Conservation (phyloP, 2,113 vertebrate genomes). For the Tapirus terrestris region DNA sequence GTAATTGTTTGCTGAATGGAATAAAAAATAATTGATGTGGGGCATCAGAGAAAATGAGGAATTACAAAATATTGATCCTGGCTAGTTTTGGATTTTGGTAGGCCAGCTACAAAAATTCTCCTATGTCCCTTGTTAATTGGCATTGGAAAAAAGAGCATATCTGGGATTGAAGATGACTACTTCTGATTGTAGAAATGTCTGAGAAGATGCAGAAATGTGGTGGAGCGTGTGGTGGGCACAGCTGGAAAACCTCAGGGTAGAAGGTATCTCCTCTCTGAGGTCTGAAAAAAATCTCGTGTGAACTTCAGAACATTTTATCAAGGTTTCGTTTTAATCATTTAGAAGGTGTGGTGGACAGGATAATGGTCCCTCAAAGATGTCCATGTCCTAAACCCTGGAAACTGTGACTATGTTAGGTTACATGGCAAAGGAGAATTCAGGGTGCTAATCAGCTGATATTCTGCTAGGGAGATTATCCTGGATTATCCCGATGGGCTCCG, state of each 20-base stretch:
- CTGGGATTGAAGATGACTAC: background rate
- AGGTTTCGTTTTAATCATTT: background rate
- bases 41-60: slow-evolving; percentile 28
- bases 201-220: background rate
- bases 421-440: background rate
- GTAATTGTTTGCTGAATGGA: background rate
- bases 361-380: background rate
- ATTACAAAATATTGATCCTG: slow-evolving; percentile 45
- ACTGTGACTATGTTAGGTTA: background rate
- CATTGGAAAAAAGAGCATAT: background rate
- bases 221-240: background rate
- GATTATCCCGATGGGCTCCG: accelerated
- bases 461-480: background rate
- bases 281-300: background rate
- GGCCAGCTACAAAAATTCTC: background rate
- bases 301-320: background rate
- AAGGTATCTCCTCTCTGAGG: background rate
- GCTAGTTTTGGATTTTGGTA: background rate
- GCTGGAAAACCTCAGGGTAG: background rate
- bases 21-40: slow-evolving; percentile 26
- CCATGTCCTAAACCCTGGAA: background rate
- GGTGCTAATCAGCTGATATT: background rate
- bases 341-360: background rate
- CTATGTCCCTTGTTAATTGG: background rate
- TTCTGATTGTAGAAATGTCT: background rate